phyloP scores from a whole-genome alignment of 2,797 vertebrate species.

The Lacerta viridis region DNA sequence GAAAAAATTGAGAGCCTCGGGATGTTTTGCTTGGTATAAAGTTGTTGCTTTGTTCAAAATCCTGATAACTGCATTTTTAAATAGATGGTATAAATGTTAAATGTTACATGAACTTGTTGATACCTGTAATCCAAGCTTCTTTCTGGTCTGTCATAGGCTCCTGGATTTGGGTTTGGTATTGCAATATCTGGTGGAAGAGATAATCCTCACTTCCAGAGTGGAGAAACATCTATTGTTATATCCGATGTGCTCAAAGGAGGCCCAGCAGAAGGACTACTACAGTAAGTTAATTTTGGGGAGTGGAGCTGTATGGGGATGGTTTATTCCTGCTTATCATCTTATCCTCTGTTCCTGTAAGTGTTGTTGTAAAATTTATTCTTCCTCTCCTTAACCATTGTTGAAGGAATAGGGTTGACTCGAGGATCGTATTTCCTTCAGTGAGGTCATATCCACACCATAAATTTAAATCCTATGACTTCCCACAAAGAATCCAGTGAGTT shows the following conservation, averaged over 20 bases:
- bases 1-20: neutral
- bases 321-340: neutral
- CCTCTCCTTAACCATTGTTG: neutral
- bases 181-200: conserved; percentile 99
- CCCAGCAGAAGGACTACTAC: conserved; percentile 95
- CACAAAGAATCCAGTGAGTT: no score
- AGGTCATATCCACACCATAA: no score
- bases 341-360: no score
- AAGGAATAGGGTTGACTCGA: neutral
- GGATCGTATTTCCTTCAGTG: no score
- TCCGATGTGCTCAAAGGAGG: conserved; percentile 98
- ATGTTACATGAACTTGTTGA: no score
- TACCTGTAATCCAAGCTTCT: neutral
- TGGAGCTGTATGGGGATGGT: neutral
- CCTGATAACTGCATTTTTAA: neutral
- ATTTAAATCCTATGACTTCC: no score
- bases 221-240: conserved; percentile 98
- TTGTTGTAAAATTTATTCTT: neutral
- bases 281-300: conserved; percentile 84
- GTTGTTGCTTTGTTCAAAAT: neutral
- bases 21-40: neutral
- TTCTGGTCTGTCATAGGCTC: conserved; percentile 84
- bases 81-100: no score
- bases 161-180: conserved; percentile 99
- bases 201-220: conserved; percentile 99